phyloP scores from a whole-genome alignment of 2,113 vertebrate species.

The Psilopogon haemacephalus region DNA sequence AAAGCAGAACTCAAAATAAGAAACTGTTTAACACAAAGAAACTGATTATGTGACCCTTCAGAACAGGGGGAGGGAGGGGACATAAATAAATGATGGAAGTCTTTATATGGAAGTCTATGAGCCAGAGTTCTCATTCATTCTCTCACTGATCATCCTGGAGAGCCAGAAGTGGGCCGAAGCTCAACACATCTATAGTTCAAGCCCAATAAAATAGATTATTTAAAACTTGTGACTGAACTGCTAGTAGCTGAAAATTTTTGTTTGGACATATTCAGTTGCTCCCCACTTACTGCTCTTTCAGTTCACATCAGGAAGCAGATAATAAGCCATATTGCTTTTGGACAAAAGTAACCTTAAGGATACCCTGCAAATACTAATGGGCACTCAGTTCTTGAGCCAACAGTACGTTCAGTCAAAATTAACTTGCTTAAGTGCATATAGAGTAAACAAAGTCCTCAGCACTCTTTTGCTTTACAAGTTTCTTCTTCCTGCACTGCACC shows the following conservation, averaged over 20 bases:
- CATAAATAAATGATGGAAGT: not conserved
- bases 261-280: not conserved
- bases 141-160: not conserved
- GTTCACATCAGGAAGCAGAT: not conserved
- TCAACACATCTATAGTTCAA: not conserved
- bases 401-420: not conserved
- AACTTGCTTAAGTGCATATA: not conserved
- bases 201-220: fast-evolving
- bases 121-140: not conserved
- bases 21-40: not conserved
- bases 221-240: not conserved
- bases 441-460: not conserved
- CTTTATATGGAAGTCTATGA: fast-evolving
- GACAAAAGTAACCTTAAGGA: not conserved
- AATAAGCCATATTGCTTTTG: not conserved
- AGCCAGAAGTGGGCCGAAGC: not conserved
- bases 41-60: not conserved
- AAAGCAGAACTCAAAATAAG: not conserved
- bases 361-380: not conserved
- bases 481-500: not conserved
- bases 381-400: not conserved
- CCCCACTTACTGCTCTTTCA: not conserved
- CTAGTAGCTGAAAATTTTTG: not conserved
- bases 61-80: not conserved
- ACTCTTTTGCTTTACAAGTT: not conserved